Evolutionary conservation across 2,888 invertebrate species (phyloP), one percentile per base, ranked within the genome.

Genomic region (Nomada hirtipes): DNA sequence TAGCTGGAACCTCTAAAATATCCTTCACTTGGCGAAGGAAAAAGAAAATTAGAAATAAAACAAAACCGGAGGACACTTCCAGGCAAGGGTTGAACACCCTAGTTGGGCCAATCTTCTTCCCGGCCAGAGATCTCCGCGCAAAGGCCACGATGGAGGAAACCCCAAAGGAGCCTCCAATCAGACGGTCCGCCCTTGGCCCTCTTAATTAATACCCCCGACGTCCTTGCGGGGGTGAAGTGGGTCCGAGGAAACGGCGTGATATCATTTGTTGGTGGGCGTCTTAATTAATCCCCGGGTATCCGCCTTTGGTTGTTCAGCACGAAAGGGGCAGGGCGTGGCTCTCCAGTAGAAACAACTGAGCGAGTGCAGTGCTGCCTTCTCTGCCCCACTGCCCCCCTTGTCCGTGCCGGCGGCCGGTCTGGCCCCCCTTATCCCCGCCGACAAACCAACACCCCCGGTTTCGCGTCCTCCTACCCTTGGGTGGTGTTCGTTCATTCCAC

Each of bases 261-360:
- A 88, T 92, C 92, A 92, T 93, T 93, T 93, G 92, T 90, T 90
- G 90, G 91, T 92, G 93, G 93, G 93, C 92, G 93, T 93, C 90
- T 92, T 93, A 93, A 93, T 93, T 93, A 93, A 91, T 92, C 90
- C 79, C 87, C 83, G 74, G 88, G 92, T 91, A 90, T 91, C 92
- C 92, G 93, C 92, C 93, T 93, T 92, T 92, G 91, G 92, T 89
- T 89, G 91, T 82, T 83, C 84, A 88, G 87, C 89, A 89, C 85
- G 91, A 92, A 91, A 91, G 91, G 91, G 91, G 91, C 89, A 92
- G 92, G 93, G 93, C 93, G 93, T 93, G 93, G 93, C 92, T 90
- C 90, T 89, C 89, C 89, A 89, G 89, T 91, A 93, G 92, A 93
- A 92, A 93, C 93, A 93, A 93, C 90, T 89, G 91, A 91, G 89